These are phyloP conservation scores for Lethenteron reissneri DNA, from an alignment of 2,113 vertebrate genomes.

Conservation along the genomic window DNA sequence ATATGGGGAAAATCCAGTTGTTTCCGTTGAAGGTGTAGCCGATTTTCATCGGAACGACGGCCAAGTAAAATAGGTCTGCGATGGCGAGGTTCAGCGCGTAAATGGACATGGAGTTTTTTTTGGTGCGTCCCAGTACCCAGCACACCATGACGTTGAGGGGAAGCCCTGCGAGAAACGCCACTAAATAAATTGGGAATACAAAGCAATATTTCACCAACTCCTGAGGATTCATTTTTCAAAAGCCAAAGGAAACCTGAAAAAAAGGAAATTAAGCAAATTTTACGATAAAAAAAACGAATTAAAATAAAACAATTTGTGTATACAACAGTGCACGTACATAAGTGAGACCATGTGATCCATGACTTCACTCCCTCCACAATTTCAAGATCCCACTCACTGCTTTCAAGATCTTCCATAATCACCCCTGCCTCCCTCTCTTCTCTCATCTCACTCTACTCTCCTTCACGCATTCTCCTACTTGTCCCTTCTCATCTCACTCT, in stretches of 20 bases:
- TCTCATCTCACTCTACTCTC: too few species aligned
- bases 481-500: too few species aligned
- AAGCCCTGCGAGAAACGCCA: constrained; percentile 45
- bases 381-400: too few species aligned
- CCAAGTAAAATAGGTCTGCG: constrained; percentile 46
- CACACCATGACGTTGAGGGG: constrained; percentile 48
- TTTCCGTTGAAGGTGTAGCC: constrained; percentile 24
- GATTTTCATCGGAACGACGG: constrained; percentile 61
- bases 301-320: too few species aligned
- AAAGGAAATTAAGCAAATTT: too few species aligned
- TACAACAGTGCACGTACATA: too few species aligned
- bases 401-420: too few species aligned
- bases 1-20: constrained; percentile 27
- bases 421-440: too few species aligned
- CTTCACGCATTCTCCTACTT: too few species aligned
- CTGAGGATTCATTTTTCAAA: constrained; percentile 3
- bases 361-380: too few species aligned
- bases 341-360: too few species aligned
- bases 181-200: constrained; percentile 35
- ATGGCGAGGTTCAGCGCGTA: constrained; percentile 55
- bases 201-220: constrained; percentile 12
- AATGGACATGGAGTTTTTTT: constrained; percentile 35
- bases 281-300: too few species aligned
- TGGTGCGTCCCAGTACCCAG: constrained; percentile 29
- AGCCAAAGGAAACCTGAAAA: neutral